Evolutionary conservation across 2,113 vertebrate genomes (phyloP).

Genomic region (Dolichallabes microphthalmus): DNA sequence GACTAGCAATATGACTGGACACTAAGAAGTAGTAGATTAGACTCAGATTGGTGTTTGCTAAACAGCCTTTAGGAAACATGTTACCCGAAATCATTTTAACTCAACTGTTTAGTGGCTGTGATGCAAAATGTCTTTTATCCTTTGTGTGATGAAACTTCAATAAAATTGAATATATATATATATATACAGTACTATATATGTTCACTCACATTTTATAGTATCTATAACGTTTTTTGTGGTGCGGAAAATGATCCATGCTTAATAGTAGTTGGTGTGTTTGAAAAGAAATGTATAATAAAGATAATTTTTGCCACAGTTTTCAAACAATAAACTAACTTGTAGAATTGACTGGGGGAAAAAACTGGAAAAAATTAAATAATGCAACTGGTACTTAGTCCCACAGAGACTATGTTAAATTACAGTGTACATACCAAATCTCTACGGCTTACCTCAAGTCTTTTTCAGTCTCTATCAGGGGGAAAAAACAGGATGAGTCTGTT

Average conservation of each 20-base stretch:
- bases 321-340: no score
- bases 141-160: neutral
- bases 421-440: neutral
- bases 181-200: no score
- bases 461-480: constrained; percentile 7
- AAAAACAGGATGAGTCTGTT: constrained; percentile 23
- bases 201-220: neutral
- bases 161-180: neutral
- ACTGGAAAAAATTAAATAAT: neutral
- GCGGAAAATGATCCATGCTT: neutral
- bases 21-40: neutral
- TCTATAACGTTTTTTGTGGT: neutral
- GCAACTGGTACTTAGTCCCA: neutral
- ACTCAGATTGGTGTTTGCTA: neutral
- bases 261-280: neutral
- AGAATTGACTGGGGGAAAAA: neutral
- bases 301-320: neutral
- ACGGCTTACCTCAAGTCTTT: neutral
- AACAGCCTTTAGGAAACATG: neutral
- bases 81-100: neutral
- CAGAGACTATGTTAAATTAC: neutral
- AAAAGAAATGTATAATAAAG: no score
- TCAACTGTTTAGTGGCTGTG: neutral
- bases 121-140: neutral
- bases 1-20: neutral